Evolutionary conservation across 1,140 invertebrate genomes (phyloP).

Genomic region (Pseudomyrmex flavicornis): DNA sequence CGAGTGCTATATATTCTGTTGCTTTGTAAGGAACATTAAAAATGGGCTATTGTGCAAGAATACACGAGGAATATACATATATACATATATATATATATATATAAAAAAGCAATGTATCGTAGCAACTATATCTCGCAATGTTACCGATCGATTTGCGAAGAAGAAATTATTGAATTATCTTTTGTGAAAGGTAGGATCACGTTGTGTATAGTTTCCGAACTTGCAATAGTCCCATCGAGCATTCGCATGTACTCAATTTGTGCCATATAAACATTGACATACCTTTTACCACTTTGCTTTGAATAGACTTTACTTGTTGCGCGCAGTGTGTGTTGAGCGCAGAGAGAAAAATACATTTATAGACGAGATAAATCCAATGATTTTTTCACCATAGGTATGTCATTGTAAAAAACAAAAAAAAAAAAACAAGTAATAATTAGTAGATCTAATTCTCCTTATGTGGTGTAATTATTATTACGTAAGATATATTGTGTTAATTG

Average conservation of each 20-base stretch:
- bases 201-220: constrained; percentile 29
- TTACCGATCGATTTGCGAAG: constrained; percentile 32
- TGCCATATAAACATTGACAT: constrained; percentile 60
- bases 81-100: background rate
- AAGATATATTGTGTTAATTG: constrained; percentile 19
- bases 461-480: background rate
- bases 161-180: background rate
- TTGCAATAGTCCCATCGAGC: constrained; percentile 17
- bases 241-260: constrained; percentile 56
- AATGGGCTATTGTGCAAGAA: background rate
- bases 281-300: constrained; percentile 38
- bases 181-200: background rate
- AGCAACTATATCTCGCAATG: background rate
- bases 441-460: constrained; percentile 39
- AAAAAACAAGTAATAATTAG: background rate
- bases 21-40: background rate
- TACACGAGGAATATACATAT: background rate
- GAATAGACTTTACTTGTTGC: too few species aligned
- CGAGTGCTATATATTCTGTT: background rate
- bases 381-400: constrained; percentile 3
- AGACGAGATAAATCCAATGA: constrained; percentile 11
- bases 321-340: background rate
- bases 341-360: background rate
- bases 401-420: background rate
- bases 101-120: constrained; percentile 20